phyloP scores from a whole-genome alignment of 2,113 vertebrate genomes.

The Notarius lentiginosus region DNA sequence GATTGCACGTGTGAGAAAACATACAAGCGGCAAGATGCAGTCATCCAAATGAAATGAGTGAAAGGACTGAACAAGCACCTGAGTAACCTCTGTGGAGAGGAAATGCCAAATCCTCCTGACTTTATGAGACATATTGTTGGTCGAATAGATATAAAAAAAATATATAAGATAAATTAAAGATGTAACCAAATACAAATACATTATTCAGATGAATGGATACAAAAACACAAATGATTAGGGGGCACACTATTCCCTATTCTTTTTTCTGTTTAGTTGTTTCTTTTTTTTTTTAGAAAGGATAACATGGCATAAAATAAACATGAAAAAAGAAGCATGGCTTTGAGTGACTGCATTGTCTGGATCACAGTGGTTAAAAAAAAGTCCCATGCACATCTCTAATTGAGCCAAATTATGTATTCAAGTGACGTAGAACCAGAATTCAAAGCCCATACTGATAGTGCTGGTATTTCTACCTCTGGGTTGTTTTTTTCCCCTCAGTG shows the following conservation, averaged over 20 bases:
- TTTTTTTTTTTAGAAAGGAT: not conserved
- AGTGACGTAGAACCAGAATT: not conserved
- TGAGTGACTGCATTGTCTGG: not conserved
- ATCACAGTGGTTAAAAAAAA: not conserved
- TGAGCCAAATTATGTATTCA: constrained; percentile 1
- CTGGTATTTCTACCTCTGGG: not conserved
- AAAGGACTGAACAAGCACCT: not conserved
- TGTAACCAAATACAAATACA: not conserved
- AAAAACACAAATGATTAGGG: not conserved
- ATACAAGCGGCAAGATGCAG: not conserved
- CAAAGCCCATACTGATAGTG: not conserved
- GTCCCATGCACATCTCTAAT: not conserved
- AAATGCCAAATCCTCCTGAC: not conserved
- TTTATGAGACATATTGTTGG: not conserved
- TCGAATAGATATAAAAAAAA: not conserved
- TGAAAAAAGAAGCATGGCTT: not conserved
- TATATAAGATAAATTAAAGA: not conserved
- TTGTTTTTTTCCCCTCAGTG: not conserved
- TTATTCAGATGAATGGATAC: not conserved
- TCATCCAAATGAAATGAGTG: constrained; percentile 8
- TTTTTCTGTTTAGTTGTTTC: not conserved
- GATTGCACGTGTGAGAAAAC: not conserved
- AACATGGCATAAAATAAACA: not conserved
- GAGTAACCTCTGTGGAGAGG: not conserved
- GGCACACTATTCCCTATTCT: not conserved